Conservation (phyloP, 2,888 invertebrate genomes). For the Dicranocentrus wangi region DNA sequence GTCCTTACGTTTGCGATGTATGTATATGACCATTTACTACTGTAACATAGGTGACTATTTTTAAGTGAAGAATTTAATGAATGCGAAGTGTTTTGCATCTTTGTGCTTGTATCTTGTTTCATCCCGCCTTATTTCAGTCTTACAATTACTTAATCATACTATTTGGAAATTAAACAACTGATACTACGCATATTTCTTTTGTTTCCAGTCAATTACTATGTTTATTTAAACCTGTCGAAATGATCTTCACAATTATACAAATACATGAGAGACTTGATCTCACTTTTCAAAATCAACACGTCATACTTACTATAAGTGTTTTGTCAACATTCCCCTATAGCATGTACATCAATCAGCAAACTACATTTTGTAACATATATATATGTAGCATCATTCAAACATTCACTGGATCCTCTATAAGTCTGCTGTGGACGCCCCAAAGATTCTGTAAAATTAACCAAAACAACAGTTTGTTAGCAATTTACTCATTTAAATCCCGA, state of each 20-base stretch:
- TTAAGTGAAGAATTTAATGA: too few relatives aligned
- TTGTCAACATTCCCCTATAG: background rate
- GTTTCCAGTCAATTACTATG: constrained; percentile 9
- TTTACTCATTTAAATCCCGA: constrained; percentile 2
- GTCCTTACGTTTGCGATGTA: too few relatives aligned
- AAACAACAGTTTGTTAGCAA: background rate
- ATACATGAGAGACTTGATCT: constrained; percentile 11
- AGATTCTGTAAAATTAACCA: constrained; percentile 76
- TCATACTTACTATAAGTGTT: background rate
- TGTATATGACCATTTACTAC: too few relatives aligned
- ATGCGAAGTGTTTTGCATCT: too few relatives aligned
- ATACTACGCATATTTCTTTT: constrained; percentile 44
- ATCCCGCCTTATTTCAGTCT: too few relatives aligned
- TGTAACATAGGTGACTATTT: too few relatives aligned
- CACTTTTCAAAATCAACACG: constrained; percentile 14
- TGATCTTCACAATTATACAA: constrained; percentile 29
- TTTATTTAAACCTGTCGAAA: constrained; percentile 37
- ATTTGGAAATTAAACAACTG: constrained; percentile 45
- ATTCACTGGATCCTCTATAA: constrained; percentile 75
- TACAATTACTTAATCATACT: constrained; percentile 19
- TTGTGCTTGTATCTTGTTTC: too few relatives aligned
- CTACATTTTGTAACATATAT: background rate
- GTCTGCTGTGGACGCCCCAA: constrained; percentile 79
- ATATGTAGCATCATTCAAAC: constrained; percentile 47
- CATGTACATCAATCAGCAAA: background rate